A percentile compares a stretch with the other conserved stretches of the same genome.
Evolutionary conservation across 30 jellyfish, hydroid and myxozoan species (phyloP).

Genomic region (Catostylus mosaicus): DNA sequence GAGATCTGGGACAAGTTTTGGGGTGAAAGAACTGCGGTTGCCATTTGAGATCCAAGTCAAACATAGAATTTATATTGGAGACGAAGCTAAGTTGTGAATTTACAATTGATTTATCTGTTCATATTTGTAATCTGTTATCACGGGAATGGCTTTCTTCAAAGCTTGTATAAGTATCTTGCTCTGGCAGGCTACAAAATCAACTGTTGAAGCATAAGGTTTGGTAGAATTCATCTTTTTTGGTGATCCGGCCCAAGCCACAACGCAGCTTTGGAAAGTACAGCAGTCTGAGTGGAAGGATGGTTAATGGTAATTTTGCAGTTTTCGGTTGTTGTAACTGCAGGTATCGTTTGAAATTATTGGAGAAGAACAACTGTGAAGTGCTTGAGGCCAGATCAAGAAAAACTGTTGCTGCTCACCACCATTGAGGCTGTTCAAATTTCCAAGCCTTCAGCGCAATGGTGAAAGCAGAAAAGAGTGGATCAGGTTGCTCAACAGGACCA

Average conservation of each 20-base stretch:
- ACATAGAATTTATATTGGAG: too few relatives aligned
- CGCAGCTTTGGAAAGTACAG: too few relatives aligned
- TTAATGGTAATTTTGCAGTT: constrained; percentile 39
- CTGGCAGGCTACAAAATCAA: constrained; percentile 18
- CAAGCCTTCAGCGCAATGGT: background rate
- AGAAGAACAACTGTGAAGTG: constrained; percentile 10
- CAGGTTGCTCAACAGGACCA: constrained; percentile 6
- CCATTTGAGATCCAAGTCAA: too few relatives aligned
- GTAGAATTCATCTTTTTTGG: too few relatives aligned
- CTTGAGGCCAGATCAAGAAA: constrained; percentile 20
- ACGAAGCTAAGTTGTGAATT: too few relatives aligned
- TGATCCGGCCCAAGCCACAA: too few relatives aligned
- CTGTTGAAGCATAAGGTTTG: too few relatives aligned
- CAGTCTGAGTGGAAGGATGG: too few relatives aligned
- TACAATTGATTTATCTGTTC: too few relatives aligned
- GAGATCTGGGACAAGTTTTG: too few relatives aligned
- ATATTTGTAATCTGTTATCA: too few relatives aligned
- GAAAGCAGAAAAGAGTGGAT: constrained; percentile 5
- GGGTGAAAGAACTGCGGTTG: too few relatives aligned
- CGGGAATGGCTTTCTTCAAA: constrained; percentile 49
- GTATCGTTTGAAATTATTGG: constrained; percentile 13
- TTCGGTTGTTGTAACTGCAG: constrained; percentile 28
- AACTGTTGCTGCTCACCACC: constrained; percentile 10
- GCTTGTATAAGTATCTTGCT: constrained; percentile 43
- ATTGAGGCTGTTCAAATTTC: background rate